Conservation (phyloP, 2,888 invertebrate species). For the Perizoma affinitatum region DNA sequence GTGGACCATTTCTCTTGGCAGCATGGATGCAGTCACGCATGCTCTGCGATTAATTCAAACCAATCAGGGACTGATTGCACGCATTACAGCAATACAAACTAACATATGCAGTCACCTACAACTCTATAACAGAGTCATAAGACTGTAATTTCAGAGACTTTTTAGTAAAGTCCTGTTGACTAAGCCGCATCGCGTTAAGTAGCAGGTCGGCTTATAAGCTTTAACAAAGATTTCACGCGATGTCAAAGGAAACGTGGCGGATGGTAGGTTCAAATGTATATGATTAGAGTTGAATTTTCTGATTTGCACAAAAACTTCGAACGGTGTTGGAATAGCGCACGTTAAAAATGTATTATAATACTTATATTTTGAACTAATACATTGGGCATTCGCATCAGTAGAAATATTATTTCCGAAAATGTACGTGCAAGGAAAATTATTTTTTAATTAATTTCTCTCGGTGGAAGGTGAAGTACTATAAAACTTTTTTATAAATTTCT, state of each 20-base stretch:
- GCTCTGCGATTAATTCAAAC: conserved; percentile 81
- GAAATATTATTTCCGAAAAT: too few relatives aligned
- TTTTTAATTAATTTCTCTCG: too few relatives aligned
- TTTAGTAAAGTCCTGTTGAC: conserved; percentile 8
- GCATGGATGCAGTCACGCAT: conserved; percentile 81
- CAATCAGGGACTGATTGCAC: conserved; percentile 82
- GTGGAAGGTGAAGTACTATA: too few relatives aligned
- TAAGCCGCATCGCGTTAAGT: conserved; percentile 40
- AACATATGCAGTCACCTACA: conserved; percentile 43
- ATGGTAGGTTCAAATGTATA: conserved; percentile 47
- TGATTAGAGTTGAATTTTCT: conserved; percentile 35
- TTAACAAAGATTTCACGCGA: conserved; percentile 70
- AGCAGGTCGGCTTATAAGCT: conserved; percentile 63
- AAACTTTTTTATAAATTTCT: too few relatives aligned
- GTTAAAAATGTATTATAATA: too few relatives aligned
- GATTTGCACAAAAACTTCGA: too few relatives aligned
- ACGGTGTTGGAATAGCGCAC: too few relatives aligned
- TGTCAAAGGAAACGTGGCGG: conserved; percentile 54
- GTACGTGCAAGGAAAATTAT: too few relatives aligned
- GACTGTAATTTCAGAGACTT: conserved; percentile 38
- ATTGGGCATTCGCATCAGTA: too few relatives aligned
- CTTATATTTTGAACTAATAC: too few relatives aligned
- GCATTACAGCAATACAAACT: conserved; percentile 72
- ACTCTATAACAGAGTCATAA: conserved; percentile 48
- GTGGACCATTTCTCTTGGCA: conserved; percentile 71